Base-by-base conservation (phyloP, 2,888 invertebrate species). In the Crioceris asparagi region DNA sequence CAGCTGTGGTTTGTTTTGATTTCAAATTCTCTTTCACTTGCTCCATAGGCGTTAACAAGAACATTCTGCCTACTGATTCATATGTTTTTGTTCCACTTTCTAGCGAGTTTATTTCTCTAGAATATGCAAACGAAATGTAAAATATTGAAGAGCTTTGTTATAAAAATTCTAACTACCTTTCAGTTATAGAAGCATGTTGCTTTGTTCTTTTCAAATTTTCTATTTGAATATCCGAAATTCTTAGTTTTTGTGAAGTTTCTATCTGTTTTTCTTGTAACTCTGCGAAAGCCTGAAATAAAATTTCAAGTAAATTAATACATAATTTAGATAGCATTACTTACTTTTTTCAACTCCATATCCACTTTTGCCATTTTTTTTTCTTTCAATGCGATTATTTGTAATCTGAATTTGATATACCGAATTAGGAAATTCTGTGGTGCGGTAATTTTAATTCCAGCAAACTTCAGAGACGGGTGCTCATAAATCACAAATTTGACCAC, bases 41-140 rank as follows among this genome's bases (percentile, higher is more conserved):
- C 2, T 69, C 65, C 31, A 78, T 67, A 40, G 81, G 76, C 34
- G 81, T 77, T 17, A 80, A 64, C 12, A 88, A 65, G 59, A 90
- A 90, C 83, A 86, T 87, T 60, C 90, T 70, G 5, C 90, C 90
- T 2, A 90, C 75, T 17, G 83, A 77, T 65, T 87, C 83, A 55
- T 83, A 90, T 1, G 81, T 81, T 53, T 71, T 78, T 1, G 80
- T 82, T 14, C 68, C 72, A 39, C 69, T 60, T 34, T 79, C 75
- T 42, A 87, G 65, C 8, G 69, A 58, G 40, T 60, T 61, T 36
- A 79, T 69, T 59, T 78, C 78, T 49, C 68, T 71, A 36, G 37
- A 47, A 51, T 27, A 26, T 11, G 35, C 29, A 35, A n/a, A 34
- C 8, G 32, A 16, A 14, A 25, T 19, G n/a, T 14, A 5, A 17